Evolutionary conservation across 92 coral and sea anemone genomes (phyloP).

Genomic region (Desmophyllum pertusum): DNA sequence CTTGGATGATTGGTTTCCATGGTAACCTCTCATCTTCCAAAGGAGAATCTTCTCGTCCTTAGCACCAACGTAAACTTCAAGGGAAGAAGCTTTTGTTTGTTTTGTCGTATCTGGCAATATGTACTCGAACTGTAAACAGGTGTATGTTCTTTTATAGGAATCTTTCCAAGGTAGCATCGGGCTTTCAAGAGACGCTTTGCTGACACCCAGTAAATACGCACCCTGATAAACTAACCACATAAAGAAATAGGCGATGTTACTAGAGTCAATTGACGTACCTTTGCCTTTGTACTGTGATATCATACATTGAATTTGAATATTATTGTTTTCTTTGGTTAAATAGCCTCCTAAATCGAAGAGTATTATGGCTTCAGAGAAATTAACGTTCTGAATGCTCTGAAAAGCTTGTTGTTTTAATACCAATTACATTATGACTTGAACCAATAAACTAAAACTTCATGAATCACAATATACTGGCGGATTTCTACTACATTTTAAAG

Average conservation of each 20-base stretch:
- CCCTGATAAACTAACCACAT: slow-evolving; percentile 16
- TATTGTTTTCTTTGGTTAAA: too few relatives aligned
- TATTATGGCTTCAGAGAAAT: too few relatives aligned
- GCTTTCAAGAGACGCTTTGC: slow-evolving; percentile 32
- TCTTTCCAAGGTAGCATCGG: slow-evolving; percentile 48
- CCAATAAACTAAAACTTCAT: too few relatives aligned
- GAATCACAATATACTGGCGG: too few relatives aligned
- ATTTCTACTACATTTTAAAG: too few relatives aligned
- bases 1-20: slow-evolving; percentile 46
- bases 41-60: slow-evolving; percentile 6
- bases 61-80: slow-evolving; percentile 13
- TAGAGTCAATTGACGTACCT: too few relatives aligned
- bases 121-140: slow-evolving; percentile 63
- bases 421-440: too few relatives aligned
- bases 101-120: slow-evolving; percentile 39
- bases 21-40: slow-evolving; percentile 51
- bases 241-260: neutral
- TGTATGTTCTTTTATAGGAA: slow-evolving; percentile 19
- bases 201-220: slow-evolving; percentile 8
- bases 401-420: too few relatives aligned
- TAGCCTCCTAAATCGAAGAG: too few relatives aligned
- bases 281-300: too few relatives aligned
- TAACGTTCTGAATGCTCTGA: too few relatives aligned
- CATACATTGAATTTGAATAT: too few relatives aligned
- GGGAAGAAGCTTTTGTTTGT: neutral